These are phyloP conservation scores for Muricea muricata DNA, from an alignment of 92 coral and sea anemone species.

Conservation along the genomic window DNA sequence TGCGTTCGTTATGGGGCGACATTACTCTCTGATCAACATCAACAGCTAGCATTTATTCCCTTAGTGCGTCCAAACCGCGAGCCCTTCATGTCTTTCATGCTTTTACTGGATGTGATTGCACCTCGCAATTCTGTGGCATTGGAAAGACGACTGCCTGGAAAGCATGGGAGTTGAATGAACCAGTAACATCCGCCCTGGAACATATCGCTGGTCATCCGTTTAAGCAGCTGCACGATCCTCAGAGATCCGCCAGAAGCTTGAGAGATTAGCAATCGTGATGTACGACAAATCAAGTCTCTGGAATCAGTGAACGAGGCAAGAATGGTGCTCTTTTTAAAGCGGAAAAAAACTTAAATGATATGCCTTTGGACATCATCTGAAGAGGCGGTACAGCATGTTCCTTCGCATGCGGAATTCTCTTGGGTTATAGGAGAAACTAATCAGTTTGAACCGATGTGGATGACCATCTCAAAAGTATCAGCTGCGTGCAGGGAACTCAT, in stretches of 20 bases:
- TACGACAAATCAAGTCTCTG: conserved; percentile 54
- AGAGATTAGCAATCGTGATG: conserved; percentile 52
- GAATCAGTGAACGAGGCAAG: conserved; percentile 22
- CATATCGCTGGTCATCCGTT: conserved; percentile 53
- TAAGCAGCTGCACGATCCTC: conserved; percentile 28
- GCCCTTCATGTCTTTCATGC: conserved; percentile 66
- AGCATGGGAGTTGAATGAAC: conserved; percentile 34
- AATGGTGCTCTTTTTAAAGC: too few species aligned
- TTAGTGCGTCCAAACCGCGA: conserved; percentile 54
- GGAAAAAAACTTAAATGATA: too few species aligned
- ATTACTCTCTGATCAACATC: conserved; percentile 55
- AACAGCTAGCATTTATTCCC: conserved; percentile 57
- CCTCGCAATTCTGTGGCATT: conserved; percentile 61
- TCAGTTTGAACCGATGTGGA: neutral
- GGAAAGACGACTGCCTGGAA: conserved; percentile 64
- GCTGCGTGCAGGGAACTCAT: neutral
- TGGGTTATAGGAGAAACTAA: neutral
- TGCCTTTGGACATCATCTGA: neutral
- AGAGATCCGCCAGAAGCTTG: conserved; percentile 45
- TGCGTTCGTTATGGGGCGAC: conserved; percentile 69
- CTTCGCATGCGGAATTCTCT: neutral
- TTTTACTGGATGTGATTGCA: conserved; percentile 64
- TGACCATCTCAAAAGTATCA: neutral
- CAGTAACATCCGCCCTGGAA: conserved; percentile 45
- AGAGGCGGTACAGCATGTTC: neutral